These are phyloP conservation scores for Drosophila pallidifrons DNA, from an alignment of 1,140 invertebrate genomes.

Conservation along the genomic window DNA sequence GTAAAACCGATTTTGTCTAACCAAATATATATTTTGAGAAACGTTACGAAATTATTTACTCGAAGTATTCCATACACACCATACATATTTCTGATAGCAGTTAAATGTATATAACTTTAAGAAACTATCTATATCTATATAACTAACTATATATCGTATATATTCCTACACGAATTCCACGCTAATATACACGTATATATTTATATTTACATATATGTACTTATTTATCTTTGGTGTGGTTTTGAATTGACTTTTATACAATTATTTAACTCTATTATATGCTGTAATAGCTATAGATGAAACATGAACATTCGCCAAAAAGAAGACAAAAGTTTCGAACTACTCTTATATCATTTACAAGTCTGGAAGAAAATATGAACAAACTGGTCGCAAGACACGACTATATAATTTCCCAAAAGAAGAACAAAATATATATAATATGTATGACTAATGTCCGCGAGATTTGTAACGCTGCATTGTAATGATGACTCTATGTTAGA, in stretches of 20 bases:
- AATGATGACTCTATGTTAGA: background rate
- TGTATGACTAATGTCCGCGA: background rate
- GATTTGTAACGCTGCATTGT: background rate
- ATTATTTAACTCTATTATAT: conserved; percentile 25
- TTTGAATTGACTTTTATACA: conserved; percentile 31
- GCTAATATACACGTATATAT: conserved; percentile 44
- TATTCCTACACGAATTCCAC: conserved; percentile 49
- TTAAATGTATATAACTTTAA: conserved; percentile 31
- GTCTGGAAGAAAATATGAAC: conserved; percentile 26
- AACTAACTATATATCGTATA: conserved; percentile 28
- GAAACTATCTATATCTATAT: conserved; percentile 20
- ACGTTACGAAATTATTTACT: conserved; percentile 52
- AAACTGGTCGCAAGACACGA: background rate
- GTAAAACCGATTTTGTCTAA: conserved; percentile 20
- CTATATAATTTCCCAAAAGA: conserved; percentile 16
- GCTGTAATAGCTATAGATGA: conserved; percentile 26
- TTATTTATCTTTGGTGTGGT: conserved; percentile 28
- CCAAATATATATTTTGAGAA: conserved; percentile 20
- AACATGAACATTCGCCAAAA: conserved; percentile 65
- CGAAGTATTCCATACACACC: conserved; percentile 62
- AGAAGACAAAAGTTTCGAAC: conserved; percentile 31
- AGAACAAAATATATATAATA: conserved; percentile 17
- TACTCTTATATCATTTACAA: conserved; percentile 55
- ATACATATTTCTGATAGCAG: conserved; percentile 40
- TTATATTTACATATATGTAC: conserved; percentile 27